Evolutionary conservation across 2,888 invertebrate species (phyloP).

Genomic region (Aporophyla lueneburgensis): DNA sequence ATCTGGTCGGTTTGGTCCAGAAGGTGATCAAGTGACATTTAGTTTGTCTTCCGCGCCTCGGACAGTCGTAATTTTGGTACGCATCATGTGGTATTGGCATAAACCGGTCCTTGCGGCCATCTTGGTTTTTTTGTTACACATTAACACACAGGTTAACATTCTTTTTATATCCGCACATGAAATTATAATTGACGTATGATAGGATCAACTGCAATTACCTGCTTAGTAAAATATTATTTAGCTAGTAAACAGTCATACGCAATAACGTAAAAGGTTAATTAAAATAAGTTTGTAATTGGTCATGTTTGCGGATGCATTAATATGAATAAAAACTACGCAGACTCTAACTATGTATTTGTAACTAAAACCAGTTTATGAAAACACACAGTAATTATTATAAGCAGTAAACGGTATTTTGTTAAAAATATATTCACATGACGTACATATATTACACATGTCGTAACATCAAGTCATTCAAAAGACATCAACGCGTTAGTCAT

Average conservation of each 20-base stretch:
- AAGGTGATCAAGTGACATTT: conserved; percentile 89
- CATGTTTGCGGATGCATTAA: conserved; percentile 31
- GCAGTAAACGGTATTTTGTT: background rate
- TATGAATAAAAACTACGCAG: conserved; percentile 15
- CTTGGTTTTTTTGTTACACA: conserved; percentile 67
- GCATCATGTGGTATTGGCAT: conserved; percentile 71
- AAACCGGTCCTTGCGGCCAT: conserved; percentile 79
- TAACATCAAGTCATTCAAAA: conserved; percentile 66
- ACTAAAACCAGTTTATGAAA: background rate
- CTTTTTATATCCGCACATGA: conserved; percentile 32
- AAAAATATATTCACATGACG: conserved; percentile 20
- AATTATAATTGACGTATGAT: conserved; percentile 9
- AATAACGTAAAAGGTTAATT: conserved; percentile 38
- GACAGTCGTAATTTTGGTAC: conserved; percentile 66
- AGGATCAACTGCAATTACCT: conserved; percentile 1
- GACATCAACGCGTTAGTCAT: conserved; percentile 70
- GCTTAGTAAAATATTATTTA: background rate
- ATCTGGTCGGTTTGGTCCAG: conserved; percentile 62
- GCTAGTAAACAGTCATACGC: conserved; percentile 1
- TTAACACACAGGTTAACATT: conserved; percentile 55
- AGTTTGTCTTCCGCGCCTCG: conserved; percentile 78
- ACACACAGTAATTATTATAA: conserved; percentile 7
- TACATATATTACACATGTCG: conserved; percentile 29
- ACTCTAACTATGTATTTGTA: conserved; percentile 29
- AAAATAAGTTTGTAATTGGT: conserved; percentile 21